Base-by-base conservation (phyloP, 2,888 invertebrate species). In the Plebejus melissa region DNA sequence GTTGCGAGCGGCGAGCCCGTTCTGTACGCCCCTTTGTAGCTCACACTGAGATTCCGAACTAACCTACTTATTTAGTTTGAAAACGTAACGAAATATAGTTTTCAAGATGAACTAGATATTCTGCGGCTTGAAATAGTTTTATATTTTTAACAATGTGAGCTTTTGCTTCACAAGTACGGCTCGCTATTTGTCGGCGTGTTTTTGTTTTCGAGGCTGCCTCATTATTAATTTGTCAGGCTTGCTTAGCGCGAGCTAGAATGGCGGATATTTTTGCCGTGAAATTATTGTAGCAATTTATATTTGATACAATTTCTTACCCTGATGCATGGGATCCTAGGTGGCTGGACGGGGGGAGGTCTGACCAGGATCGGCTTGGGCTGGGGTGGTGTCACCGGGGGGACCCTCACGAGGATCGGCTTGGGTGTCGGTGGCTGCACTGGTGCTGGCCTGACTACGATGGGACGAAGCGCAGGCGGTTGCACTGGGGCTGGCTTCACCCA, bases 401-500 rank as follows among this genome's bases (percentile, higher is more conserved):
- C 89, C 5, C 86, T 79, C 28, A 90, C 89, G 74, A 81, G 79
- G 77, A 90, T 88, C 0, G 90, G 81, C 0, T 81, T 69, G 0
- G 79, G 80, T 0, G 82, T 83, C 0, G 88, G 88, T 0, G 88
- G 88, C 69, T 84, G 85, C 0, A 90, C 83, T 0, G 84, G 82
- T 0, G 84, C 82, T 0, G 89, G 89, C 41, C 82, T 82, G 4
- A 90, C 88, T 36, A 83, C 80, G 69, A 90, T 87, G 0, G 90
- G 87, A 0, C 81, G 81, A 0, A 85, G 87, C 0, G 82, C 78
- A 0, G 87, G 88, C 0, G 89, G 88, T 46, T 86, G 86, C 0
- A 90, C 80, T 0, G 83, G 80, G 0, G 86, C 84, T 0, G 90
- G 90, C 38, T 84, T 86, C 32, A 90, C 86, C 85, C 85, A 87